phyloP scores from a whole-genome alignment of 2,113 vertebrate species.

The Lepidothrix coronata region DNA sequence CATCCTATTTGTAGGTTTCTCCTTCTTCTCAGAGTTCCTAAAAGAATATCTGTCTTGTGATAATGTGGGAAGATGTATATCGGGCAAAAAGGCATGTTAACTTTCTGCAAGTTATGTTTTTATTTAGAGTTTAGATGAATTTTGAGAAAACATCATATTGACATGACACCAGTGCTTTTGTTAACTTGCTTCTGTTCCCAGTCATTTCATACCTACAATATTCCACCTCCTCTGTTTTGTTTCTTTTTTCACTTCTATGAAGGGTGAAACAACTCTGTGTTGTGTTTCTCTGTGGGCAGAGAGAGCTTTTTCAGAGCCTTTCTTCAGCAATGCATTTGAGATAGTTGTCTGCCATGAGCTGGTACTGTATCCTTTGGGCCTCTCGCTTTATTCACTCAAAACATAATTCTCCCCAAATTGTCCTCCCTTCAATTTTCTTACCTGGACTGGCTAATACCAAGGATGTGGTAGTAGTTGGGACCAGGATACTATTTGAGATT shows the following conservation, averaged over 20 bases:
- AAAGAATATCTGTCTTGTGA: slow-evolving; percentile 28
- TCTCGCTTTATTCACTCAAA: background rate
- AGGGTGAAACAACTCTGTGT: background rate
- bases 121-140: background rate
- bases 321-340: background rate
- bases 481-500: background rate
- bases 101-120: background rate
- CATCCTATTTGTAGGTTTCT: background rate
- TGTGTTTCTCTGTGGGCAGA: background rate
- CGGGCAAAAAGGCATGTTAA: background rate
- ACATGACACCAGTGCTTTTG: background rate
- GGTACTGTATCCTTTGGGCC: background rate
- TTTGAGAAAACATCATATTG: background rate
- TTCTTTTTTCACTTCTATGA: background rate
- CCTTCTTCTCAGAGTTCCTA: background rate
- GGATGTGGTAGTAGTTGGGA: background rate
- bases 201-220: background rate
- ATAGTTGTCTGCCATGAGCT: background rate
- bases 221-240: background rate
- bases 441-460: background rate
- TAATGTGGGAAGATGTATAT: slow-evolving; percentile 5
- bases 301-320: background rate
- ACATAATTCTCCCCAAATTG: background rate
- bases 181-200: background rate
- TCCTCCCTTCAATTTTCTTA: background rate